Evolutionary conservation across 2,797 vertebrate species (phyloP), one percentile per base, ranked within the genome.

Genomic region (Darevskia nairensis): DNA sequence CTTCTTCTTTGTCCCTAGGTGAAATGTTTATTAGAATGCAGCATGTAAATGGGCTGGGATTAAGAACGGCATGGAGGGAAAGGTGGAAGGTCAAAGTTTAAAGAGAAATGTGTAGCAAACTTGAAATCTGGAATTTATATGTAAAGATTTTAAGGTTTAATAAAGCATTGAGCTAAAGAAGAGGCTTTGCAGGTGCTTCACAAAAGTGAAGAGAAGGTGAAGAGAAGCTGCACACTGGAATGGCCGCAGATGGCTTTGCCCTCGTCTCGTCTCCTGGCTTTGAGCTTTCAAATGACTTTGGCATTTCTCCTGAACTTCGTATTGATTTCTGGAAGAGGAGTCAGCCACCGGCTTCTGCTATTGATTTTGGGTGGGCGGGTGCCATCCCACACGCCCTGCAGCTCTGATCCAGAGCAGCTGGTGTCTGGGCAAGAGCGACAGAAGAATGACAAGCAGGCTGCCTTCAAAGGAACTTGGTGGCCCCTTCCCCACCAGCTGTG

Each of bases 281-380:
- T 46, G 39, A 35, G 44, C 50, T 39, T 78, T 68, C 81, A 78
- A 80, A 0, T 75, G 71, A 74, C 50, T 83, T 89, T 90, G 35
- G 72, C 44, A 68, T 5, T 32, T 4, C 25, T 32, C 41, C 85
- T 32, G 61, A n/a, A 68, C 6, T 46, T 88, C 86, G 6, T 8
- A 68, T 13, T 84, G 50, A 8, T 46, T 79, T 1, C 55, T 72
- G 27, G 13, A 8, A 29, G 3, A 59, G 32, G 2, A 84, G 64
- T 80, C 85, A 82, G 2, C 68, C 25, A 82, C 0, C 15, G 8
- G 2, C 72, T 82, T 68, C 80, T 87, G 72, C 25, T 39, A 21
- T 76, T 55, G 4, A 80, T 74, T 19, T 19, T 32, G 84, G 25
- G 64, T 79, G 10, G 66, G 21, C 66, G 44, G 35, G 32, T 68